These are phyloP conservation scores for Phylloscopus whistleri DNA, from an alignment of 2,113 vertebrate genomes.

Conservation along the genomic window DNA sequence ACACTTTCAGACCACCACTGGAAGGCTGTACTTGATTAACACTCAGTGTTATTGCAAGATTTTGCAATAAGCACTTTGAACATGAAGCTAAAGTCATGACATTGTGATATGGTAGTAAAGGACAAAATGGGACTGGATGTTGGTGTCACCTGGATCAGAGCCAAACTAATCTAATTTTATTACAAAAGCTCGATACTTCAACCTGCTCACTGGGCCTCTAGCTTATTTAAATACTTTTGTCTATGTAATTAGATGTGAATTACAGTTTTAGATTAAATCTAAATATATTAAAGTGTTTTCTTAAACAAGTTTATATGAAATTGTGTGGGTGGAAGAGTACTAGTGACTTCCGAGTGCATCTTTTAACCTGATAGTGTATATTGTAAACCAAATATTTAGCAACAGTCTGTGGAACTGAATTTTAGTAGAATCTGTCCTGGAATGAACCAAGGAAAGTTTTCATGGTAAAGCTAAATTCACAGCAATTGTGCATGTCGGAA, in stretches of 20 bases:
- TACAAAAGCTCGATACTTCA: background rate
- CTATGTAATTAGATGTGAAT: background rate
- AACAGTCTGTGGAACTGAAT: background rate
- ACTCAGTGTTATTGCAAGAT: background rate
- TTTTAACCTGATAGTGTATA: background rate
- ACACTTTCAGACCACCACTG: background rate
- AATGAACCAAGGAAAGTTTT: background rate
- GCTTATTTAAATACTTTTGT: background rate
- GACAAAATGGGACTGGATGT: background rate
- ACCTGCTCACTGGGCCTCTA: background rate
- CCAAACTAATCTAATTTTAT: background rate
- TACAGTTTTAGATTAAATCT: background rate
- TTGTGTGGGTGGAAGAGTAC: background rate
- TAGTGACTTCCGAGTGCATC: background rate
- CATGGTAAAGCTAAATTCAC: background rate
- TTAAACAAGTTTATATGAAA: background rate
- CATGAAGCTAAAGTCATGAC: background rate
- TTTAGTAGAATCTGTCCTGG: background rate
- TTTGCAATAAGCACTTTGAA: background rate
- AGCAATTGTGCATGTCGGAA: background rate
- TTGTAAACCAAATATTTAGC: background rate
- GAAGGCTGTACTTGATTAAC: background rate
- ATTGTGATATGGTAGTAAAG: background rate
- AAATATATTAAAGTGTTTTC: background rate
- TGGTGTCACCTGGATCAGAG: background rate